Base-by-base conservation (phyloP, 2,888 invertebrate genomes). In the Drymonia ruficornis region DNA sequence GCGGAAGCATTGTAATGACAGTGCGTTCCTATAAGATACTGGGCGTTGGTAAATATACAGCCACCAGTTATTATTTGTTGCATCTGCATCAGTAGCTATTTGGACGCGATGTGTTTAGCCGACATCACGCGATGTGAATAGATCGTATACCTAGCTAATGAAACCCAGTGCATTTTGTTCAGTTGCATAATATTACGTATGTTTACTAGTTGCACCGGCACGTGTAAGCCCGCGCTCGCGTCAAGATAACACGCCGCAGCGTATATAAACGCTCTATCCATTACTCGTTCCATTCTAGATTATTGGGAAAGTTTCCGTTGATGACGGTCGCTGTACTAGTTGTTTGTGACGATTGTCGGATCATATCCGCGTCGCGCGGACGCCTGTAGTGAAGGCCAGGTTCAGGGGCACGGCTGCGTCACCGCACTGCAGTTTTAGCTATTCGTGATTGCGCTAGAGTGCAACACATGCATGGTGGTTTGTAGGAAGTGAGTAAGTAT, bases 141-240 rank as follows among this genome's bases (percentile, higher is more conserved):
- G 18, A 12, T 43, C 23, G 13, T 19, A 13, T 19, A 12, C 43
- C n/a, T n/a, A 43, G 31, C 19, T 40, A 28, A 29, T 29, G 12
- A 34, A 31, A 58, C 57, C 49, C 46, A 18, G 58, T 65, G 65
- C 70, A 70, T 74, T 80, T 71, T 67, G 61, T 68, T 66, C 66
- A 53, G 65, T 86, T 85, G 81, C 84, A 81, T 85, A 82, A 83
- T 76, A 72, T 80, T 80, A 80, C 79, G 74, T 76, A 63, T 80
- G 76, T 75, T 78, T 80, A 76, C 76, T 70, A 73, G 66, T 61
- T 59, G 65, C 57, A 49, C 51, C 68, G 83, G 76, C 85, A 84
- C 85, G 86, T 86, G 86, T 85, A 84, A 81, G 60, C 56, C 53
- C 55, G 44, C 52, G 57, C 50, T 60, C 51, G 55, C 50, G 52